Conservation (phyloP, 2,113 vertebrate species). For the Passerina amoena region DNA sequence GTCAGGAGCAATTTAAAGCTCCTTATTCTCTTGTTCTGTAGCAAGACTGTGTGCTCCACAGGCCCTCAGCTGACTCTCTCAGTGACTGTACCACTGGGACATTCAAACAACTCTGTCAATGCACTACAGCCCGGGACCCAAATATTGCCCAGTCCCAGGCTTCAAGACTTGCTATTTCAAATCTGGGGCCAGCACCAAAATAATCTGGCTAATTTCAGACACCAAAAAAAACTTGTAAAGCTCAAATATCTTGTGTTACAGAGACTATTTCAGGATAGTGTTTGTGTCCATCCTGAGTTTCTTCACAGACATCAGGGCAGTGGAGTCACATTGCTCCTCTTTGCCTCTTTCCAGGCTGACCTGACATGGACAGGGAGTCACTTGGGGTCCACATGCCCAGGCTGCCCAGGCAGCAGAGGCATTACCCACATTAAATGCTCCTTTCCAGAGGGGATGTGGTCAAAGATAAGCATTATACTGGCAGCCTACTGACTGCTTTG, state of each 20-base stretch:
- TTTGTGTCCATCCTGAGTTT: background rate
- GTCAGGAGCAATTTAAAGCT: slow-evolving; percentile 7
- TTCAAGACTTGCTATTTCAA: background rate
- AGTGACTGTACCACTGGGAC: background rate
- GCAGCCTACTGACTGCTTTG: background rate
- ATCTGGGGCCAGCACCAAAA: slow-evolving; percentile 4
- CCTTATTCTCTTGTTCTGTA: background rate
- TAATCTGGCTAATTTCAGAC: slow-evolving; percentile 28
- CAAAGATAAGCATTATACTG: background rate
- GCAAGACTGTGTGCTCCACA: background rate
- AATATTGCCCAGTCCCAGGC: background rate
- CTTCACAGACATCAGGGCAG: background rate
- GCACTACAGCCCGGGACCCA: background rate
- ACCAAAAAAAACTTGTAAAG: background rate
- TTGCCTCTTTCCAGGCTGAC: background rate
- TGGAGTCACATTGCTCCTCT: background rate
- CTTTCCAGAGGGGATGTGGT: background rate
- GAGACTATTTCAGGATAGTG: background rate
- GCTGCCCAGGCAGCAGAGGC: background rate
- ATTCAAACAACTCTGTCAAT: background rate
- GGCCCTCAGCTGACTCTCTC: background rate
- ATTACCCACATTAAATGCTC: background rate
- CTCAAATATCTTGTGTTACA: background rate
- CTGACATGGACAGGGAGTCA: background rate
- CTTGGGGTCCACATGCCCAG: background rate